Evolutionary conservation across 2,888 invertebrate genomes (phyloP), one percentile per base, ranked within the genome.

Genomic region (Eremobia ochroleuca): DNA sequence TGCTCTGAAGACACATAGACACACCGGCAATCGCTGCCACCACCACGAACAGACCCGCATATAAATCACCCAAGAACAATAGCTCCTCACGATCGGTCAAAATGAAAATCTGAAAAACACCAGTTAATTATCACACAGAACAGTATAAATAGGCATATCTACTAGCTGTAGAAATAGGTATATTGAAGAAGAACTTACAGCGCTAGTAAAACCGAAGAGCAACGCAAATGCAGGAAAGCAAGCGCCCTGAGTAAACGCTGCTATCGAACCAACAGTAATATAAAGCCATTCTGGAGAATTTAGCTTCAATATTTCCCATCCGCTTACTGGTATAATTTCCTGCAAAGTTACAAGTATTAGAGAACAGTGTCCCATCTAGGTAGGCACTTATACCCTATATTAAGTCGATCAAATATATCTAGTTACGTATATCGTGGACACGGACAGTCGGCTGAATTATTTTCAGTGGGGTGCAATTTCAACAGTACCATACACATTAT

Each of bases 171-270:
- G 13, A 64, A 31, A 40, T 13, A 28, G 13, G 8, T 28, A 25
- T 34, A n/a, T 49, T 40, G 2, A 40, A 43, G 46, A 62, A 11
- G 13, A 52, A 69, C 97, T 94, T 92, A 97, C 97, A 80, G 97
- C 97, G 84, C 97, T 97, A 6, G 97, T 97, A 88, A 97, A 97
- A 62, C 98, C 98, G 89, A 98, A 98, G 2, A 98, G 95, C n/a
- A 98, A 92, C 0, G 98, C 98, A 89, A 98, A 98, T 0, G 95
- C 96, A 2, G 98, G 98, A 87, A 98, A 97, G 74, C 97, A 97
- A 0, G 97, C 97, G 4, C 98, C 98, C 79, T 98, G 97, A 11
- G 97, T 91, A 40, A 97, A 95, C 1, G 98, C 97, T 9, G 97
- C 97, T 5, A 98, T 91, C 21, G 97, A 97, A 9, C 97, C 97